Evolutionary conservation across 1,140 invertebrate genomes (phyloP).

Genomic region (Nomia melanderi): DNA sequence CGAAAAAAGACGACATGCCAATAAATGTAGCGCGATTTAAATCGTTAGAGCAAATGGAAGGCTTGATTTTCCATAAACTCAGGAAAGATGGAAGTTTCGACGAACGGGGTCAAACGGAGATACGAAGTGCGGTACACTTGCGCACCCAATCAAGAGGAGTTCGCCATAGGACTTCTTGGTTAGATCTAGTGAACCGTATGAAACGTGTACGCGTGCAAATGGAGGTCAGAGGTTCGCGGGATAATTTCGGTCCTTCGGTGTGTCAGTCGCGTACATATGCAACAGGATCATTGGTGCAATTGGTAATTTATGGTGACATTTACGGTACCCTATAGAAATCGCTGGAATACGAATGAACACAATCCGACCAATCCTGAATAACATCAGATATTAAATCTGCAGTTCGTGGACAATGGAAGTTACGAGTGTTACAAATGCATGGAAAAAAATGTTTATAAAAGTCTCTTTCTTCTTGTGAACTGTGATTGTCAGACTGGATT

Average conservation of each 20-base stretch:
- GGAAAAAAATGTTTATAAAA: too few relatives aligned
- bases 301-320: slow-evolving; percentile 12
- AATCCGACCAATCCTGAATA: neutral
- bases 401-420: too few relatives aligned
- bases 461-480: too few relatives aligned
- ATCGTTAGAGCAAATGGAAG: too few relatives aligned
- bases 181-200: slow-evolving; percentile 38
- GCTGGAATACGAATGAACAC: neutral
- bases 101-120: slow-evolving; percentile 19
- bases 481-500: too few relatives aligned
- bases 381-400: too few relatives aligned
- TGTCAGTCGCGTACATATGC: slow-evolving; percentile 31
- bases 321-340: slow-evolving; percentile 12
- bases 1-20: too few relatives aligned
- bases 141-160: slow-evolving; percentile 56
- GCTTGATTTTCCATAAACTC: slow-evolving; percentile 20
- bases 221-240: slow-evolving; percentile 55
- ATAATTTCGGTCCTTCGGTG: slow-evolving; percentile 61
- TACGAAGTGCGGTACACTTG: slow-evolving; percentile 27
- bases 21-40: too few relatives aligned
- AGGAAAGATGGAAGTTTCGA: slow-evolving; percentile 32
- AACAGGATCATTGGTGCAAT: slow-evolving; percentile 25
- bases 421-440: too few relatives aligned
- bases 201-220: slow-evolving; percentile 33
- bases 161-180: slow-evolving; percentile 44